phyloP scores from a whole-genome alignment of 2,113 vertebrate species.

The Balaenoptera acutorostrata region DNA sequence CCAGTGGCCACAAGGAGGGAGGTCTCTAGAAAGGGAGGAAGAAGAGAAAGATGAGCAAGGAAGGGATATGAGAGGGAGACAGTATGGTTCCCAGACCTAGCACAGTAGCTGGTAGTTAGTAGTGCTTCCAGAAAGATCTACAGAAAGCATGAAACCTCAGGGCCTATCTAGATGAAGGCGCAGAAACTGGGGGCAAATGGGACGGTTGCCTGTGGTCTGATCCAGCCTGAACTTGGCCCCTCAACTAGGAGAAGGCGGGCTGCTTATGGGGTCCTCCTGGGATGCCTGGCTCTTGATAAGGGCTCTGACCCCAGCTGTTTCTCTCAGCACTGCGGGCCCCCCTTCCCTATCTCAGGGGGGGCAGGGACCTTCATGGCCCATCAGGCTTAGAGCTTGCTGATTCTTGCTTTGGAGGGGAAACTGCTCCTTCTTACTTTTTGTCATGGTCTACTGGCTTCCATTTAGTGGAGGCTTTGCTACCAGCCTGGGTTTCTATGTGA shows the following conservation, averaged over 20 bases:
- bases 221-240: not conserved
- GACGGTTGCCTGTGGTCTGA: not conserved
- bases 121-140: not conserved
- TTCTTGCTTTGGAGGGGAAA: not conserved
- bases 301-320: not conserved
- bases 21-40: not conserved
- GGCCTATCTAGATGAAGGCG: not conserved
- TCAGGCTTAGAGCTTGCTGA: not conserved
- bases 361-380: not conserved
- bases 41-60: not conserved
- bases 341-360: not conserved
- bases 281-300: not conserved
- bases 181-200: not conserved
- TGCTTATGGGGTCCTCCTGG: not conserved
- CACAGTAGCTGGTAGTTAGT: not conserved
- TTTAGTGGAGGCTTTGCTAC: not conserved
- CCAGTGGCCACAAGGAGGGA: not conserved
- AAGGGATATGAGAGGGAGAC: not conserved
- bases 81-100: not conserved
- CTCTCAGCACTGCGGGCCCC: not conserved
- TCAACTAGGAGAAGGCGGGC: not conserved
- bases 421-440: not conserved
- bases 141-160: not conserved
- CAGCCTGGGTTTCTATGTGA: not conserved
- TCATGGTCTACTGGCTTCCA: not conserved